Percentiles rank a stretch among this genome's conserved stretches.
phyloP scores from a whole-genome alignment of 2,113 vertebrate genomes.

The Patagioenas fasciata region DNA sequence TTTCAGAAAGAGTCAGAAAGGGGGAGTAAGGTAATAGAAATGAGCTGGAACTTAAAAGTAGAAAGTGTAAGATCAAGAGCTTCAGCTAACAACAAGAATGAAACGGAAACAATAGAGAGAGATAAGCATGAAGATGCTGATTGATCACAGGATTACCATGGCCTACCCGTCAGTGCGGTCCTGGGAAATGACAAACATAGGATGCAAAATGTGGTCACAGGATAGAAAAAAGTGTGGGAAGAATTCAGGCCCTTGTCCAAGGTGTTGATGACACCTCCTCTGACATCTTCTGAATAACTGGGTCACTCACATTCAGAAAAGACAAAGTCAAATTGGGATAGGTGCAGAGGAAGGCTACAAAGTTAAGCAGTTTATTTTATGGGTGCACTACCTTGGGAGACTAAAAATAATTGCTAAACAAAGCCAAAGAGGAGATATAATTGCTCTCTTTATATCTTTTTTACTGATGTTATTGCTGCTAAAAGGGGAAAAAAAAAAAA shows the following conservation, averaged over 20 bases:
- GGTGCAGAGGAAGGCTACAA: background rate
- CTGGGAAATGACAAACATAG: background rate
- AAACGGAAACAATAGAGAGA: background rate
- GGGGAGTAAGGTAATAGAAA: background rate
- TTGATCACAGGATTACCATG: background rate
- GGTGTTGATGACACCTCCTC: background rate
- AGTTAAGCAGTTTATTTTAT: background rate
- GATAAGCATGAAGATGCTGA: background rate
- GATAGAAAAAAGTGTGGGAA: background rate
- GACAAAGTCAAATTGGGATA: background rate
- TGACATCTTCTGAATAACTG: background rate
- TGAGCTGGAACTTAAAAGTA: background rate
- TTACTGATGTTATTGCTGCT: background rate
- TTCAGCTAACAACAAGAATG: background rate
- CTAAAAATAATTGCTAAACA: background rate
- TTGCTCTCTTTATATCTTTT: background rate
- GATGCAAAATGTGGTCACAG: background rate
- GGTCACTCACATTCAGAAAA: background rate
- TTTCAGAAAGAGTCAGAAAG: background rate
- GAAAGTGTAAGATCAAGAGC: background rate
- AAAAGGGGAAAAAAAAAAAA: too few relatives aligned
- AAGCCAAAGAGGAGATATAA: background rate
- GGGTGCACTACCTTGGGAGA: background rate
- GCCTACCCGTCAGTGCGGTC: background rate
- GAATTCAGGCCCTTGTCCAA: background rate